Conservation (phyloP, 2,797 vertebrate species). For the Knipowitschia caucasica region DNA sequence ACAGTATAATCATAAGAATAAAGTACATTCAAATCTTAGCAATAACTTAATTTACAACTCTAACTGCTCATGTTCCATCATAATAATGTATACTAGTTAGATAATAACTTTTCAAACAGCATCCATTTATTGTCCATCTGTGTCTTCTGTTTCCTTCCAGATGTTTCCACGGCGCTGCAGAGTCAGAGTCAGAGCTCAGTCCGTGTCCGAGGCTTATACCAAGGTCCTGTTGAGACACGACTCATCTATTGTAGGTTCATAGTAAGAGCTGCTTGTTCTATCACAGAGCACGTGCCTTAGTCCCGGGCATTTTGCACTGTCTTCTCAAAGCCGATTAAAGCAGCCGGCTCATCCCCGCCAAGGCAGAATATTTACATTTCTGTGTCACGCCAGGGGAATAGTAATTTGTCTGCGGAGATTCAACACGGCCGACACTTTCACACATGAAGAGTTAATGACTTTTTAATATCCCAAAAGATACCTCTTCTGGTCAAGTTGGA, state of each 20-base stretch:
- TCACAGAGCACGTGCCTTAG: slow-evolving; percentile 62
- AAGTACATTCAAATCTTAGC: too few species aligned
- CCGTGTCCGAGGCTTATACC: slow-evolving; percentile 46
- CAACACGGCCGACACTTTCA: slow-evolving; percentile 56
- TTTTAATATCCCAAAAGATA: slow-evolving; percentile 67
- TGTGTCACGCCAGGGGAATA: slow-evolving; percentile 57
- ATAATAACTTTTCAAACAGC: not conserved
- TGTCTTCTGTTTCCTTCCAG: not conserved
- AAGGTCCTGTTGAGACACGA: slow-evolving; percentile 55
- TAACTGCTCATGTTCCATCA: too few species aligned
- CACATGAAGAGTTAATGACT: slow-evolving; percentile 63
- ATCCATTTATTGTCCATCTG: not conserved
- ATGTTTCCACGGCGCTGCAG: not conserved
- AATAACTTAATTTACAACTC: too few species aligned
- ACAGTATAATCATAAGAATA: too few species aligned
- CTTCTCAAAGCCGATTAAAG: slow-evolving; percentile 69
- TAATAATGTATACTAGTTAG: too few species aligned
- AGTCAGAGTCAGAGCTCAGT: slow-evolving; percentile 12
- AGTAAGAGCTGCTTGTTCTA: slow-evolving; percentile 69
- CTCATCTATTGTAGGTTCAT: slow-evolving; percentile 61
- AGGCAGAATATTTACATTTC: slow-evolving; percentile 72
- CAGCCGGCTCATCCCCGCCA: slow-evolving; percentile 56
- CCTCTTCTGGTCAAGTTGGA: slow-evolving; percentile 69
- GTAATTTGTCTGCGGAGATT: slow-evolving; percentile 59
- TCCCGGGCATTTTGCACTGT: slow-evolving; percentile 58